phyloP scores from a whole-genome alignment of 2,113 vertebrate genomes.

The Alectura lathami region DNA sequence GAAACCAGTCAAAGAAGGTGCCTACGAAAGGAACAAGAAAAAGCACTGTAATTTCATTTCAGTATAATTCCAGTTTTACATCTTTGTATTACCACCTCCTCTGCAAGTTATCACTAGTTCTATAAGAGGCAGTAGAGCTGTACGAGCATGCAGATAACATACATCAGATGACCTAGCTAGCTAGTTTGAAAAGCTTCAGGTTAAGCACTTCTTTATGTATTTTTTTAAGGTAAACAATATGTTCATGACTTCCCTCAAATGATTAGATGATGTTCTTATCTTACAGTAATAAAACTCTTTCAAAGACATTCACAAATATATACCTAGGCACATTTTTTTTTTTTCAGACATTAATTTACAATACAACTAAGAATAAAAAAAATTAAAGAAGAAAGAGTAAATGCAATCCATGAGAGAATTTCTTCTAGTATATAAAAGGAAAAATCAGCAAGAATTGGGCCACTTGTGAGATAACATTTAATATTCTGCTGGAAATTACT shows the following conservation, averaged over 20 bases:
- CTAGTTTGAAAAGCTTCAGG: background rate
- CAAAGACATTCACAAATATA: background rate
- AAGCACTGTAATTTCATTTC: background rate
- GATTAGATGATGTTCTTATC: background rate
- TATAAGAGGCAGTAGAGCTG: background rate
- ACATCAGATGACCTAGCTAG: background rate
- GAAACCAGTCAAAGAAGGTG: background rate
- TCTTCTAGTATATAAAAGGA: background rate
- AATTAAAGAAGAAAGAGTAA: background rate
- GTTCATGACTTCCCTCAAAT: background rate
- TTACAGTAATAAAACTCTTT: background rate
- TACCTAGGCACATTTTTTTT: background rate
- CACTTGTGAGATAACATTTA: background rate
- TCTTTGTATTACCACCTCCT: background rate
- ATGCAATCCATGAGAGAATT: background rate
- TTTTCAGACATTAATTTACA: background rate
- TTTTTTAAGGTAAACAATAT: background rate
- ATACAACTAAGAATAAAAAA: background rate
- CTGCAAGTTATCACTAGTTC: background rate
- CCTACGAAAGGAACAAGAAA: background rate
- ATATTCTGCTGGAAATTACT: background rate
- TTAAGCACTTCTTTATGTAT: background rate
- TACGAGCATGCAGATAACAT: background rate
- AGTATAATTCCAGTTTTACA: background rate
- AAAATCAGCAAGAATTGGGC: background rate